A percentile compares a stretch with the other conserved stretches of the same genome.
These are phyloP conservation scores for Oenanthe oenanthe DNA, from an alignment of 2,113 vertebrate genomes.

Conservation along the genomic window DNA sequence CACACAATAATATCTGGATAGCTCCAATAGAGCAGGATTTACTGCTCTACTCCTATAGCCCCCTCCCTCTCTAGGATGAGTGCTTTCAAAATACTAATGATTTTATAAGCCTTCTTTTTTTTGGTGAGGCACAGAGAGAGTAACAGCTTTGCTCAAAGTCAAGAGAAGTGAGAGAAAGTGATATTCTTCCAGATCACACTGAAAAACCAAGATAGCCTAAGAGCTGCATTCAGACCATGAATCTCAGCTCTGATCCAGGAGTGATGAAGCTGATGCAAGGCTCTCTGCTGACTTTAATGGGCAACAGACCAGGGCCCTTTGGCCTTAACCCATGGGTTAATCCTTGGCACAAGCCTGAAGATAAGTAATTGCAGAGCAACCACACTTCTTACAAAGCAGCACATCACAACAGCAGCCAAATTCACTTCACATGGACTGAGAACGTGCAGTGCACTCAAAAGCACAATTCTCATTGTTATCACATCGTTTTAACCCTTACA, in stretches of 20 bases:
- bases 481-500: not conserved
- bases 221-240: not conserved
- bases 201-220: not conserved
- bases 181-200: not conserved
- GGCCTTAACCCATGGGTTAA: not conserved
- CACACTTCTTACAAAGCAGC: not conserved
- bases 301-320: not conserved
- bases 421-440: not conserved
- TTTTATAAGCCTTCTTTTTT: conserved; percentile 39
- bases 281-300: not conserved
- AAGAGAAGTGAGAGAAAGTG: not conserved
- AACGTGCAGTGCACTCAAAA: not conserved
- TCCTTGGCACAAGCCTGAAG: conserved; percentile 8
- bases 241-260: not conserved
- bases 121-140: conserved; percentile 9
- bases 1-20: conserved; percentile 60
- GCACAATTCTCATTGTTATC: not conserved
- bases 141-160: conserved; percentile 10
- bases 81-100: not conserved
- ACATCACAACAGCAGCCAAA: not conserved
- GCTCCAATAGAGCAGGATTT: conserved; percentile 56
- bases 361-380: not conserved
- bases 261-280: not conserved
- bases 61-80: not conserved
- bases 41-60: not conserved